Evolutionary conservation across 2,888 invertebrate species (phyloP).

Genomic region (Pogonocherus hispidulus): DNA sequence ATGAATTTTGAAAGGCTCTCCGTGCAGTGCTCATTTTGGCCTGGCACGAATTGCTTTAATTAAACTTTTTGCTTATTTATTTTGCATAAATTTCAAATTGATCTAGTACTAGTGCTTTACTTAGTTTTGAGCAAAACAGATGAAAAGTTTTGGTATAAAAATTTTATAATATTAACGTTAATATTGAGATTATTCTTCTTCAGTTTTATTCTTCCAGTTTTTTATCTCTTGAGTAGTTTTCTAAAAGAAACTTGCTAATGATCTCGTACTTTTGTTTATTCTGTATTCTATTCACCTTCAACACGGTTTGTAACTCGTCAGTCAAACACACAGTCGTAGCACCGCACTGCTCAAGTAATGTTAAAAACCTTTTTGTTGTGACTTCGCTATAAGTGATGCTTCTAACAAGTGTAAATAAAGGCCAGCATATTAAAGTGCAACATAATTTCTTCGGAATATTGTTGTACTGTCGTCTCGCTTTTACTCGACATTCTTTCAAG

Average conservation of each 20-base stretch:
- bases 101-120: background rate
- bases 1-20: constrained; percentile 10
- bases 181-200: no score
- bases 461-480: background rate
- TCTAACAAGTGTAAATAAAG: background rate
- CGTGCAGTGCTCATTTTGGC: constrained; percentile 6
- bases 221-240: no score
- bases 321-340: no score
- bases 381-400: no score
- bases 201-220: no score
- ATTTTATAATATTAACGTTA: no score
- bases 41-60: constrained; percentile 6
- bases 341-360: no score
- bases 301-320: background rate
- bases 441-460: no score
- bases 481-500: background rate
- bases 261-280: no score
- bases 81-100: constrained; percentile 8
- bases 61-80: constrained; percentile 1
- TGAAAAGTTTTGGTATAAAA: no score
- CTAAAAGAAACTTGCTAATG: no score
- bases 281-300: background rate
- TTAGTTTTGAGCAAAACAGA: background rate
- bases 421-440: background rate
- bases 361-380: no score